These are phyloP conservation scores for Poecilia latipinna DNA, from an alignment of 2,113 vertebrate genomes.

Conservation along the genomic window DNA sequence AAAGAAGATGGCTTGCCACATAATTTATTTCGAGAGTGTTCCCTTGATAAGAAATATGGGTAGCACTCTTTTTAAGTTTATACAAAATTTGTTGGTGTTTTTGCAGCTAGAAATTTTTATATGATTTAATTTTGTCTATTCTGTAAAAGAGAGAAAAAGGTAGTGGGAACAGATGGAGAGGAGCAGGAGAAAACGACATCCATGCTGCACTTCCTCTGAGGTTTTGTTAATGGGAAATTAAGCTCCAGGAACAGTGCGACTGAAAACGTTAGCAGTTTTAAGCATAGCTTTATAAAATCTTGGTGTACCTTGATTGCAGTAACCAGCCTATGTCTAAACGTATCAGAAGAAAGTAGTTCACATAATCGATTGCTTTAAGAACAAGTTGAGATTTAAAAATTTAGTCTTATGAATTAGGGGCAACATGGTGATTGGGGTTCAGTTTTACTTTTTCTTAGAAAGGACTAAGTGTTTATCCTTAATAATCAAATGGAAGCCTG, in stretches of 20 bases:
- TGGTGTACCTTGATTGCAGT: neutral
- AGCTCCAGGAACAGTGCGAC: neutral
- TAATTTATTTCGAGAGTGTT: too few species aligned
- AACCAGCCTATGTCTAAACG: neutral
- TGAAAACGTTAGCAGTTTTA: neutral
- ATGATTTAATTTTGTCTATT: too few species aligned
- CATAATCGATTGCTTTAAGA: neutral
- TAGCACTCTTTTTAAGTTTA: too few species aligned
- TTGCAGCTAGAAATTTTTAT: too few species aligned
- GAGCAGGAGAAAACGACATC: too few species aligned
- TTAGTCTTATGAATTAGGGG: neutral
- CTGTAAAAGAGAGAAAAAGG: too few species aligned
- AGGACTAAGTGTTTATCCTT: neutral
- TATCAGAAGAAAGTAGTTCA: neutral
- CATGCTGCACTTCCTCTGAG: too few species aligned
- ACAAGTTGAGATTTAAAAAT: neutral
- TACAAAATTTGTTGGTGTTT: too few species aligned
- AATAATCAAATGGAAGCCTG: constrained; percentile 16
- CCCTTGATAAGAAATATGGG: too few species aligned
- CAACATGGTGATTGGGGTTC: neutral
- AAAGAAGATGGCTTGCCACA: too few species aligned
- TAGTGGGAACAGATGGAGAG: too few species aligned
- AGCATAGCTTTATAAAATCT: neutral
- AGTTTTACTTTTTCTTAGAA: neutral
- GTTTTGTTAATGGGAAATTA: neutral